Base-by-base conservation (phyloP, 2,888 invertebrate genomes). In the Drosophila colorata region DNA sequence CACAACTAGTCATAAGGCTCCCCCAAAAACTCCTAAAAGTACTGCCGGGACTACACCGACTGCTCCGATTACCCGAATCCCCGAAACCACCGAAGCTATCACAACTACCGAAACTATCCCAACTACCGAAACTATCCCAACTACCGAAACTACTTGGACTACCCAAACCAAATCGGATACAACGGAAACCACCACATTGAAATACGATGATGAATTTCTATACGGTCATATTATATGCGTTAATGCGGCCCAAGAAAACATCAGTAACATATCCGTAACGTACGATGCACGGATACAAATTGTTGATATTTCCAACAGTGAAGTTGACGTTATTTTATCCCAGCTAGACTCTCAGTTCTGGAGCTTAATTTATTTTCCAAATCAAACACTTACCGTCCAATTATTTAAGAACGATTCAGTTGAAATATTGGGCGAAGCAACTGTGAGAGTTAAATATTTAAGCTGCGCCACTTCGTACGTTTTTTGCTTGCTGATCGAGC, bases 401-500 rank as follows among this genome's bases (percentile, higher is more conserved):
- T 4, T 57, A 0, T 25, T 14, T 2, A 48, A 5, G 0, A 28
- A 13, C 6, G n/a, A 47, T 6, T 8, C 28, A 0, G 14, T n/a
- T 13, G 18, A 20, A 3, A 13, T 18, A 4, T 8, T 44, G 0
- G 28, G 6, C n/a, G 6, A 28, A 1, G 53, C 8, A 56, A 79
- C 0, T 7, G 48, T 37, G 40, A 55, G 1, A 1, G 20, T 77
- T 2, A 7, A 14, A 0, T 1, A 55, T 5, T 43, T 90, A 5
- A 44, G n/a, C 3, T 72, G 73, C 38, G 8, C 38, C 37, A 37
- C 66, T 5, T 8, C 74, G 0, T 89, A 88, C 35, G 44, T 74
- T 0, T 90, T 90, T 49, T 91, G 91, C 9, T 31, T 91, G 4
- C 2, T 89, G 2, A 46, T 74, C 1, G 48, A 69, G 2, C 47